Evolutionary conservation across 2,888 invertebrate species (phyloP).

Genomic region (Pediacus dermestoides): DNA sequence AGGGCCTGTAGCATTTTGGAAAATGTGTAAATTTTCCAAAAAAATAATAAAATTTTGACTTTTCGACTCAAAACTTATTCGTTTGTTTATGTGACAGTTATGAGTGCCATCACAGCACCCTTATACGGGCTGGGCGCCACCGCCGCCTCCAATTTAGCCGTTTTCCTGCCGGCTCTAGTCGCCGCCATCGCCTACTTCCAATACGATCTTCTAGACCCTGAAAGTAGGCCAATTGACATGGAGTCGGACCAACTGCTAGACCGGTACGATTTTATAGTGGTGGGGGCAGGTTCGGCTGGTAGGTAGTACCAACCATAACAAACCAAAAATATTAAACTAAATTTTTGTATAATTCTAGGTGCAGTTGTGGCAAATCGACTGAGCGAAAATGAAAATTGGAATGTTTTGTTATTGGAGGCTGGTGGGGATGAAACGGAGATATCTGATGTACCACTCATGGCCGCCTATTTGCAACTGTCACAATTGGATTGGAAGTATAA

Average conservation of each 20-base stretch:
- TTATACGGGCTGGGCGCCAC: conserved; percentile 66
- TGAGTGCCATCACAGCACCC: conserved; percentile 67
- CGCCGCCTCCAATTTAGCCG: conserved; percentile 66
- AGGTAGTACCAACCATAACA: conserved; percentile 56
- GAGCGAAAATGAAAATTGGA: conserved; percentile 76
- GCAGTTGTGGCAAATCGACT: conserved; percentile 81
- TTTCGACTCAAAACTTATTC: too few species aligned
- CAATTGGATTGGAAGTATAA: conserved; percentile 91
- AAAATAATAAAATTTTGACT: too few species aligned
- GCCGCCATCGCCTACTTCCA: conserved; percentile 85
- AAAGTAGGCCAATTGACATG: conserved; percentile 71
- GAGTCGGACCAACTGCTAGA: conserved; percentile 61
- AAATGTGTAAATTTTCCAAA: too few species aligned
- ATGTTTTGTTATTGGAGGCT: conserved; percentile 76
- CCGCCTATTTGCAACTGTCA: conserved; percentile 81
- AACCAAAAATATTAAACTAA: conserved; percentile 1
- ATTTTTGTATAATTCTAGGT: conserved; percentile 51
- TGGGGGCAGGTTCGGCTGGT: conserved; percentile 87
- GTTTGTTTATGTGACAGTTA: too few species aligned
- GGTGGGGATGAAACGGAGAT: conserved; percentile 90
- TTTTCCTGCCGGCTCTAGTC: conserved; percentile 80
- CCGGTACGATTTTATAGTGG: conserved; percentile 79
- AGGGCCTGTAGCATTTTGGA: too few species aligned
- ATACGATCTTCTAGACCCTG: conserved; percentile 79
- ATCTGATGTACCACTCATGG: conserved; percentile 82